phyloP scores from a whole-genome alignment of 2,113 vertebrate species.

The Hymenochirus boettgeri region DNA sequence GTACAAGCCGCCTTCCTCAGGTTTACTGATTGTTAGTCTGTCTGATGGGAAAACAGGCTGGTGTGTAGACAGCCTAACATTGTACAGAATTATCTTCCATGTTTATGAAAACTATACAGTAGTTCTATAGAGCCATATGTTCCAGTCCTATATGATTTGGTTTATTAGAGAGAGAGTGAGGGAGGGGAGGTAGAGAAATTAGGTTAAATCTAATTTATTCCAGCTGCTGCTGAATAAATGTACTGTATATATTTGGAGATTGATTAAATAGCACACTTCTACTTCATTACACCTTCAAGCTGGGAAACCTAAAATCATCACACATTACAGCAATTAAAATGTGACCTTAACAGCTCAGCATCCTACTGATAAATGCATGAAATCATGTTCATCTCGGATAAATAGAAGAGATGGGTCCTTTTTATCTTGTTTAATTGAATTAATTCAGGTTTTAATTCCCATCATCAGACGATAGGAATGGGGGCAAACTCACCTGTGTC shows the following conservation, averaged over 20 bases:
- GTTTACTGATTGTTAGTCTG: too few species aligned
- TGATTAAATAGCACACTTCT: conserved; percentile 34
- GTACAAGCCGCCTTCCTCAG: too few species aligned
- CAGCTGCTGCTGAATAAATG: conserved; percentile 5
- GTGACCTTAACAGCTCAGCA: conserved; percentile 40
- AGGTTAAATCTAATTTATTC: not conserved
- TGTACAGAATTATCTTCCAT: too few species aligned
- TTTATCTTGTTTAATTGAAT: not conserved
- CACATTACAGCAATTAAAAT: conserved; percentile 37
- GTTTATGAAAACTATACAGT: too few species aligned
- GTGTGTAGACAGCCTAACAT: too few species aligned
- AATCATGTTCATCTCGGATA: conserved; percentile 17
- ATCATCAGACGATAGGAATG: conserved; percentile 19
- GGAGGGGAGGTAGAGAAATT: too few species aligned
- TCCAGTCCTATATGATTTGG: too few species aligned
- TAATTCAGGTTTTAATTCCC: conserved; percentile 32
- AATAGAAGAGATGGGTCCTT: conserved; percentile 3
- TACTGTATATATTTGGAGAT: conserved; percentile 18
- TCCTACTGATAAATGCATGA: conserved; percentile 24
- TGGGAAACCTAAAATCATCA: conserved; percentile 32
- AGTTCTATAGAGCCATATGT: not conserved
- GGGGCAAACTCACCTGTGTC: not conserved
- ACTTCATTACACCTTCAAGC: conserved; percentile 28
- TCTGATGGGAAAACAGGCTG: too few species aligned
- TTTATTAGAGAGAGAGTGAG: too few species aligned